Evolutionary conservation across 2,797 vertebrate species (phyloP), one percentile per base, ranked within the genome.

Genomic region (Knipowitschia caucasica): DNA sequence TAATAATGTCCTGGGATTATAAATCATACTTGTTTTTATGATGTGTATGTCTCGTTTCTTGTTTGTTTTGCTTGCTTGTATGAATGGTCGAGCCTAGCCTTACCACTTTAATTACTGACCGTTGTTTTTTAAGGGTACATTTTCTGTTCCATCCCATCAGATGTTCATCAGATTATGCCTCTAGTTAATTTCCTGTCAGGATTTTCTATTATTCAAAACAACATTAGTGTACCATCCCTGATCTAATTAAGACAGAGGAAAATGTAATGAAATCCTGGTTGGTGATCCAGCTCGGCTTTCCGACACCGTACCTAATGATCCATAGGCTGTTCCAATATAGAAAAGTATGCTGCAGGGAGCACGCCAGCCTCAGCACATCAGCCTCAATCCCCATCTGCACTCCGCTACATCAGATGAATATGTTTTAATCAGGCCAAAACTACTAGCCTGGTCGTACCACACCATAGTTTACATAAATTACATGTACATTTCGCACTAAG

Each of bases 231-330:
- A 56, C 61, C 60, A 77, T 53, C 64, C 62, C 39, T 43, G 33
- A 67, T 80, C 68, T 82, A 84, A 82, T 86, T 76, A 81, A 75
- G 66, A 62, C 69, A 69, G 75, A 72, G 65, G 76, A 78, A 79
- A 80, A 79, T 80, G 49, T 64, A 81, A 80, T 83, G 62, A 69
- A 80, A 77, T 82, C 46, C 70, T 81, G 73, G 80, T 81, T 20
- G 27, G 75, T 70, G 73, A 76, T 72, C 59, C 54, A 47, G 52
- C 40, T 47, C 52, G 62, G 63, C 51, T 77, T 75, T 70, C 53
- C 60, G 46, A 64, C 62, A 77, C 62, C 59, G 55, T 72, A 58
- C 72, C 60, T 76, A 83, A 83, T 81, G 82, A 86, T 63, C 75
- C 76, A 72, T 70, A 42, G 54, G 64, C 30, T 82, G 7, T 67